Base-by-base conservation (phyloP, 2,888 invertebrate genomes). In the Brassicogethes aeneus region DNA sequence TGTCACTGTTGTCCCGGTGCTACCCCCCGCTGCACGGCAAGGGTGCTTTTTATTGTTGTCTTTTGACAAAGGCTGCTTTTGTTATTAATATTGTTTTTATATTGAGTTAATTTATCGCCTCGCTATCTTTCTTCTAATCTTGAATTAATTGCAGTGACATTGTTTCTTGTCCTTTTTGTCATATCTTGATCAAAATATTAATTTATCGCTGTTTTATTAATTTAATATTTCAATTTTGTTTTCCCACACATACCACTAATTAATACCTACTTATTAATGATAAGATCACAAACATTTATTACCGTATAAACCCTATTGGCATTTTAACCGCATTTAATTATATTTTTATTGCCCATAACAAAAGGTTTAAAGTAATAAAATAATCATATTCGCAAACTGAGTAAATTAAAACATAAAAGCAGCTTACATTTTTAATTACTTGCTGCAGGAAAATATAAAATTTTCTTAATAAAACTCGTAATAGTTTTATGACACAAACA, bases 31-130 rank as follows among this genome's bases (percentile, higher is more conserved):
- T 47, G 56, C 50, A 30, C 51, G 51, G 52, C 53, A 60, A 60
- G 62, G 64, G 61, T 58, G 57, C 42, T 58, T 60, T 59, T 57
- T 56, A 57, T 61, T 59, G 57, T 60, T 40, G 44, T 46, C 45
- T 46, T 50, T 51, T 23, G 52, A 57, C 57, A 60, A 57, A 56
- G 55, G 56, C 50, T 47, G 49, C 51, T 45, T 53, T 59, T 60
- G 55, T 61, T 60, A 62, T 61, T 62, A 60, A 59, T 60, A 61
- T 57, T 57, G 56, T 58, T 60, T 57, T 61, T 59, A 57, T 52
- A 45, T 39, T 39, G 40, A 44, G 41, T 45, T 48, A 50, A 53
- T 53, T 53, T 51, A 51, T 50, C 35, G 46, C 40, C 23, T 10
- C 5, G 23, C 10, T 23, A 23, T 23, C 23, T 23, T 23, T 10